Conservation (phyloP, 2,888 invertebrate species). For the Sinohyriopsis cumingii region DNA sequence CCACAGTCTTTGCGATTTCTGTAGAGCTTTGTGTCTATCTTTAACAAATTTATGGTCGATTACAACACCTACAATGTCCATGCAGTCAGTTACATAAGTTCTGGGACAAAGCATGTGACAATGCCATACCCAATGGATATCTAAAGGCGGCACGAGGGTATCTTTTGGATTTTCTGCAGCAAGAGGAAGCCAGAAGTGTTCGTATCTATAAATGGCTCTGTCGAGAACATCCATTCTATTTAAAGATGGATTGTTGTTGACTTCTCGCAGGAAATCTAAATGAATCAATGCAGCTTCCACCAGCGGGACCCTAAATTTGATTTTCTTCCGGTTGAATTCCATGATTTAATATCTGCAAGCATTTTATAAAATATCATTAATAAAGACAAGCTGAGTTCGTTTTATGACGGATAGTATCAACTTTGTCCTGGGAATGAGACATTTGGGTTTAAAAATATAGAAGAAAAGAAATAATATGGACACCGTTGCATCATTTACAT, state of each 20-base stretch:
- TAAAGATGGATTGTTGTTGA: slow-evolving; percentile 45
- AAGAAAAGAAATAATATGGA: too few relatives aligned
- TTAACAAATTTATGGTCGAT: slow-evolving; percentile 69
- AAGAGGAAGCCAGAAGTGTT: slow-evolving; percentile 72
- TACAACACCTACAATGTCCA: slow-evolving; percentile 50
- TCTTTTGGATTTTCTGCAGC: slow-evolving; percentile 60
- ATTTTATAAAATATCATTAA: too few relatives aligned
- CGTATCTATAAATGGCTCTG: slow-evolving; percentile 71
- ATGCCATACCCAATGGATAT: slow-evolving; percentile 75
- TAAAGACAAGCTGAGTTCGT: too few relatives aligned
- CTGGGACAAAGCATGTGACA: slow-evolving; percentile 70
- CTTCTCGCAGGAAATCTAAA: slow-evolving; percentile 52
- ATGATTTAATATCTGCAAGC: too few relatives aligned
- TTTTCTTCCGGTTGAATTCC: slow-evolving; percentile 6
- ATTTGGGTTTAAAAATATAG: too few relatives aligned
- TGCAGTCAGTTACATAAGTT: slow-evolving; percentile 61
- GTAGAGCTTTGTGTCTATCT: slow-evolving; percentile 39
- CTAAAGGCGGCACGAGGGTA: slow-evolving; percentile 71
- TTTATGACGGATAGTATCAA: too few relatives aligned
- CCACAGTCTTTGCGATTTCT: slow-evolving; percentile 50
- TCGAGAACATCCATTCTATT: slow-evolving; percentile 57
- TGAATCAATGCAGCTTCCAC: slow-evolving; percentile 38
- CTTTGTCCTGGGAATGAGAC: too few relatives aligned
- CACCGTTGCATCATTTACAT: too few relatives aligned
- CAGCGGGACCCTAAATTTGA: slow-evolving; percentile 39